Base-by-base conservation (phyloP, 2,797 vertebrate species). In the Neoniphon sammara region DNA sequence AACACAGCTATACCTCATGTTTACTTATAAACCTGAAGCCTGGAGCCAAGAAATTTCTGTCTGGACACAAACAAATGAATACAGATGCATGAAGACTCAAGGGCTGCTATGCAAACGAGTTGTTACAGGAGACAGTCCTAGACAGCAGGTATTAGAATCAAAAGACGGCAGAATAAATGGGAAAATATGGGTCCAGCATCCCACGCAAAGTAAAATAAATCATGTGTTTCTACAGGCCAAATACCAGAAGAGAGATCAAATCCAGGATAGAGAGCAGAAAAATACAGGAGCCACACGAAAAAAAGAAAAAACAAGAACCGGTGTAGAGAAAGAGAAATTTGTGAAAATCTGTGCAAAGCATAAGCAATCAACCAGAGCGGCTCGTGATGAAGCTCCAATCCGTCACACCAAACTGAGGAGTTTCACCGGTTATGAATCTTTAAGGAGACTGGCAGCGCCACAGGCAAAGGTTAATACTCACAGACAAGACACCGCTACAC, bases 391-490 rank as follows among this genome's bases (percentile, higher is more conserved):
- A 85, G 89, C 88, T 82, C 69, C 75, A 85, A 91, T 91, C 86
- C 27, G 89, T 90, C 83, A 76, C 54, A 58, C 74, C 66, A 84
- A 77, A 75, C 69, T 20, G 72, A 82, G 73, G 57, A 46, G 70
- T 90, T 91, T 88, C 83, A 79, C 63, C 77, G 85, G 80, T 84
- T 80, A 88, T 91, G 79, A 91, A 92, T 91, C 63, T 91, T 89
- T 89, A 21, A 83, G 57, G 59, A 78, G 59, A 66, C 75, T 36
- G 62, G 60, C 73, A 20, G 73, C 18, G 3, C 73, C 65, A 77
- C 70, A 47, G 77, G 74, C 73, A 72, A 84, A 88, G 83, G 86
- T 86, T 87, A 84, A 88, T 53, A 74, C 61, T 60, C 31, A 47
- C 58, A 64, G 57, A 85, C n/a, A 44, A 73, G 72, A 77, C 64